These are phyloP conservation scores for Etheostoma perlongum DNA, from an alignment of 2,797 vertebrate species.

Conservation along the genomic window DNA sequence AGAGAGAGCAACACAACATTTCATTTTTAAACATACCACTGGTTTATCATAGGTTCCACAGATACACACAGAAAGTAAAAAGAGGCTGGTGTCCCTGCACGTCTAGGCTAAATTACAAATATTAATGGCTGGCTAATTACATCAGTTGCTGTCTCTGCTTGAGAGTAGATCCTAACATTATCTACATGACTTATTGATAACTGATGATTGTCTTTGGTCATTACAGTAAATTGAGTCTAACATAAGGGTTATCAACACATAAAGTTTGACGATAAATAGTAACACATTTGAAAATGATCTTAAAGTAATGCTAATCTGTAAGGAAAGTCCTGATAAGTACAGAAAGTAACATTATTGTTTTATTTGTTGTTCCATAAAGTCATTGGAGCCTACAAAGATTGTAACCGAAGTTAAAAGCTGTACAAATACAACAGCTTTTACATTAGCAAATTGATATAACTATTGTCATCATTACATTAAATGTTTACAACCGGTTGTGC, in stretches of 20 bases:
- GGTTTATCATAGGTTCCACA: not conserved
- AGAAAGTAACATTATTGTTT: not conserved
- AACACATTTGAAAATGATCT: not conserved
- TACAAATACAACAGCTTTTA: slow-evolving; percentile 7
- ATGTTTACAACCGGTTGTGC: not conserved
- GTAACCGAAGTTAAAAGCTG: slow-evolving; percentile 10
- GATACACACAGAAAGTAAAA: not conserved
- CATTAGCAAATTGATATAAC: not conserved
- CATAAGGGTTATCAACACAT: slow-evolving; percentile 1
- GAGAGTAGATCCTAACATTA: not conserved
- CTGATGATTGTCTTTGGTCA: slow-evolving; percentile 16
- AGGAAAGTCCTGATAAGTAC: not conserved
- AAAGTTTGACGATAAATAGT: not conserved
- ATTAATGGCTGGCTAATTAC: not conserved
- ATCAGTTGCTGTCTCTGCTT: slow-evolving; percentile 10
- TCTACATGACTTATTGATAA: slow-evolving; percentile 24
- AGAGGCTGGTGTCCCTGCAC: not conserved
- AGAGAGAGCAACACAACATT: not conserved
- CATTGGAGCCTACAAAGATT: not conserved
- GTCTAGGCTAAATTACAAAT: not conserved
- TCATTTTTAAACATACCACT: not conserved
- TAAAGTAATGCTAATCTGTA: slow-evolving; percentile 3
- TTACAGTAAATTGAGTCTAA: not conserved
- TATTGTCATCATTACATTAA: not conserved
- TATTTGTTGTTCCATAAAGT: slow-evolving; percentile 16